Evolutionary conservation across 2,113 vertebrate species (phyloP), one percentile per base, ranked within the genome.

Genomic region (Carassius gibelio): DNA sequence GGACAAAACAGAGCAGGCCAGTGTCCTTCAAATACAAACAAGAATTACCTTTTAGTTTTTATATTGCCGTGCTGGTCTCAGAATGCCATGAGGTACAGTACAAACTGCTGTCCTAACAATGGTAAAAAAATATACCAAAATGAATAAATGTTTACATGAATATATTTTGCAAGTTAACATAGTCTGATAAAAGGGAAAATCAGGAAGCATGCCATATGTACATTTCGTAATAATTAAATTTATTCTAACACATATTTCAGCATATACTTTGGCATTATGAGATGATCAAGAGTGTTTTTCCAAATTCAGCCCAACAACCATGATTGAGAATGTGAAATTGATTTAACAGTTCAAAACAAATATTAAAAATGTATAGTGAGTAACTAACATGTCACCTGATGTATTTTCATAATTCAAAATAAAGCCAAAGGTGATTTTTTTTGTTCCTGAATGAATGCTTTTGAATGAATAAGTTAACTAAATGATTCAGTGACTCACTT

Each of bases 21-120:
- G 68, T 85, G 80, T 85, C 74, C 88, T 86, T 86, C 85, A 91
- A 88, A 88, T 76, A 86, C 57, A 64, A 84, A 62, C 38, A 52
- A 69, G 62, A 69, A 86, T 57, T 78, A 45, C 72, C 48, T 83
- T 86, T 48, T 83, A 87, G 26, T 55, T 30, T 68, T 71, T n/a
- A 79, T 42, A 79, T 23, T 59, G 55, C 76, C 34, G 9, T n/a
- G 34, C 9, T 81, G 61, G 38, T 30, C 61, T 81, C 23, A 71
- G 75, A 79, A 38, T 34, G 14, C 68, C 30, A n/a, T 62, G 59
- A 48, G 36, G 57, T 68, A 68, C 79, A 30, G 61, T 30, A 11
- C 57, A 68, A 48, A 34, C 42, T n/a, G 75, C 57, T 30, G 74
- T 55, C 78, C 36, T 38, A 66, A 4, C 15, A 61, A 68, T 61